Evolutionary conservation across 2,113 vertebrate genomes (phyloP).

Genomic region (Sceloporus undulatus): DNA sequence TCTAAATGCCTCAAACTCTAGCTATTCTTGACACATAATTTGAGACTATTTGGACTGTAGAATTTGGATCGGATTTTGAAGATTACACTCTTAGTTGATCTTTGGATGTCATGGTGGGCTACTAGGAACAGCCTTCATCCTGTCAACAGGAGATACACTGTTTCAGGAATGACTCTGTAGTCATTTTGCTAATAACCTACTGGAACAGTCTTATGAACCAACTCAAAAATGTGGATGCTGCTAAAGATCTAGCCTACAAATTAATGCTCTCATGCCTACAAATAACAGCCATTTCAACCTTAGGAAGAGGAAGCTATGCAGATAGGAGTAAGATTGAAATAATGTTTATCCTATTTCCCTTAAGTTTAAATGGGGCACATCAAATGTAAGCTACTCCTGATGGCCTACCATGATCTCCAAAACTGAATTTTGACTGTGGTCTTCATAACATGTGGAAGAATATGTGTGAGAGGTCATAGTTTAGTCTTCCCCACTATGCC

Average conservation of each 20-base stretch:
- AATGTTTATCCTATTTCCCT: too few species aligned
- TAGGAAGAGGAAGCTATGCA: neutral
- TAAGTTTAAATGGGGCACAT: too few species aligned
- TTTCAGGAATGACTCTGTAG: neutral
- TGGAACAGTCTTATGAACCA: neutral
- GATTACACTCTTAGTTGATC: neutral
- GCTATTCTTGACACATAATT: neutral
- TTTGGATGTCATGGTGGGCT: neutral
- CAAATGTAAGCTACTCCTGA: too few species aligned
- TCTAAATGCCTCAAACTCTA: neutral
- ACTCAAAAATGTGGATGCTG: neutral
- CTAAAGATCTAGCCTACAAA: neutral
- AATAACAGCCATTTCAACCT: neutral
- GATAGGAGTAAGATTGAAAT: neutral
- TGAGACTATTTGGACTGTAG: neutral
- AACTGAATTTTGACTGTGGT: too few species aligned
- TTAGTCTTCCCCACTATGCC: too few species aligned
- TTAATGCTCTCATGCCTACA: neutral
- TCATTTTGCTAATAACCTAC: neutral
- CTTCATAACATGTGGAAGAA: too few species aligned
- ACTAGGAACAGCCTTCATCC: neutral
- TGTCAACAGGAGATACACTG: neutral
- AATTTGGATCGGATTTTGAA: neutral
- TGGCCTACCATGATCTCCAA: too few species aligned
- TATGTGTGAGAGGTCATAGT: too few species aligned